A percentile compares a stretch with the other conserved stretches of the same genome.
phyloP scores from a whole-genome alignment of 2,888 invertebrate genomes.

The Sturmia bella region DNA sequence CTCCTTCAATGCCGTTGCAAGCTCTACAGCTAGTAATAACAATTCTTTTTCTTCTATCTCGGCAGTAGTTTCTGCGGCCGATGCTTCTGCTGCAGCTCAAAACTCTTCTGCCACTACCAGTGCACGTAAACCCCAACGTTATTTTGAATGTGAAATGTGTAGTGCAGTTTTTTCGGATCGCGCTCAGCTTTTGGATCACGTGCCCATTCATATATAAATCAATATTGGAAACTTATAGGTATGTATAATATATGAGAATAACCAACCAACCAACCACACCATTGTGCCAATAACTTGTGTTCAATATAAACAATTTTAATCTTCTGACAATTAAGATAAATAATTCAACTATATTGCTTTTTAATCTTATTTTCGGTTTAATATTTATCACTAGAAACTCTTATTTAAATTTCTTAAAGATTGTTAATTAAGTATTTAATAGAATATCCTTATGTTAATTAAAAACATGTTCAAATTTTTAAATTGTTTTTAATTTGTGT shows the following conservation, averaged over 20 bases:
- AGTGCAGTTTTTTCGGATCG: slow-evolving; percentile 88
- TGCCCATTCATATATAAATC: slow-evolving; percentile 88
- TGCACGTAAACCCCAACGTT: slow-evolving; percentile 77
- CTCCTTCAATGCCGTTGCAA: slow-evolving; percentile 70
- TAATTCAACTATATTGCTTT: slow-evolving; percentile 29
- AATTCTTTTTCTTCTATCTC: slow-evolving; percentile 65
- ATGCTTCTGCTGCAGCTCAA: slow-evolving; percentile 72
- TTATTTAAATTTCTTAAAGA: slow-evolving; percentile 30
- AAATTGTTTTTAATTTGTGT: slow-evolving; percentile 25
- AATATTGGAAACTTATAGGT: neutral
- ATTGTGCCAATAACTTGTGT: slow-evolving; percentile 63
- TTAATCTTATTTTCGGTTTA: slow-evolving; percentile 16
- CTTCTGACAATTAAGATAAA: slow-evolving; percentile 20
- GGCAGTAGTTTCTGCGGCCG: slow-evolving; percentile 75
- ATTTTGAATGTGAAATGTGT: slow-evolving; percentile 92
- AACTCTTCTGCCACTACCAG: slow-evolving; percentile 52
- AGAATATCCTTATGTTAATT: slow-evolving; percentile 22
- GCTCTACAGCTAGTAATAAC: slow-evolving; percentile 68
- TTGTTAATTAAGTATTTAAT: slow-evolving; percentile 35
- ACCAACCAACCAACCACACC: slow-evolving; percentile 33
- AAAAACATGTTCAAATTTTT: slow-evolving; percentile 16
- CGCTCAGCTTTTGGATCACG: slow-evolving; percentile 88
- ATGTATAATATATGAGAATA: slow-evolving; percentile 14
- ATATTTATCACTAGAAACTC: neutral
- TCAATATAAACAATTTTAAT: slow-evolving; percentile 25